phyloP scores from a whole-genome alignment of 2,113 vertebrate genomes.

The Grus americana region DNA sequence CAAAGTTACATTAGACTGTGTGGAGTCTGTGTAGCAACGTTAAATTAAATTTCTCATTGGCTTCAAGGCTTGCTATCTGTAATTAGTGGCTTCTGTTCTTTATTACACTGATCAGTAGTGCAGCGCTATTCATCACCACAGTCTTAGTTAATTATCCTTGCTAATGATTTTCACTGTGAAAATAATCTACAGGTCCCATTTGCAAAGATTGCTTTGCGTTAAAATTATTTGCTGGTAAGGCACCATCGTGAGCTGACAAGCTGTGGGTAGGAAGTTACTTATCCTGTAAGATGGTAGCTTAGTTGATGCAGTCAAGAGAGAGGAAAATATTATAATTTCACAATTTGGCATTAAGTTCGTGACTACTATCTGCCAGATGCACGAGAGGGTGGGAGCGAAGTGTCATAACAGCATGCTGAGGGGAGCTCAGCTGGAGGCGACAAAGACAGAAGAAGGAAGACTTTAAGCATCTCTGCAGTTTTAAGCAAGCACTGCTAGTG shows the following conservation, averaged over 20 bases:
- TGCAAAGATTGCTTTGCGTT: constrained; percentile 36
- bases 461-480: not conserved
- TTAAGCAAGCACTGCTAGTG: not conserved
- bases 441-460: not conserved
- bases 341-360: not conserved
- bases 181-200: constrained; percentile 60
- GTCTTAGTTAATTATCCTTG: constrained; percentile 73
- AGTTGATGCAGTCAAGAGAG: not conserved
- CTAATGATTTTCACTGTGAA: constrained; percentile 69
- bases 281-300: not conserved
- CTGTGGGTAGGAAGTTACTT: not conserved
- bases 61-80: constrained; percentile 62
- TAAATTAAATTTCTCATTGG: constrained; percentile 67
- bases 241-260: constrained; percentile 26
- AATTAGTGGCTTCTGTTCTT: constrained; percentile 77
- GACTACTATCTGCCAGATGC: constrained; percentile 37
- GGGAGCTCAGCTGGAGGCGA: not conserved
- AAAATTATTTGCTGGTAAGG: constrained; percentile 45
- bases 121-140: constrained; percentile 67
- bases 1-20: constrained; percentile 44
- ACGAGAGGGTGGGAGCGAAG: not conserved
- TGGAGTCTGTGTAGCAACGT: constrained; percentile 33
- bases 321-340: not conserved
- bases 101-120: constrained; percentile 69
- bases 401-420: not conserved